phyloP scores from a whole-genome alignment of 2,888 invertebrate genomes.

The Troglohyphantes excavatus region DNA sequence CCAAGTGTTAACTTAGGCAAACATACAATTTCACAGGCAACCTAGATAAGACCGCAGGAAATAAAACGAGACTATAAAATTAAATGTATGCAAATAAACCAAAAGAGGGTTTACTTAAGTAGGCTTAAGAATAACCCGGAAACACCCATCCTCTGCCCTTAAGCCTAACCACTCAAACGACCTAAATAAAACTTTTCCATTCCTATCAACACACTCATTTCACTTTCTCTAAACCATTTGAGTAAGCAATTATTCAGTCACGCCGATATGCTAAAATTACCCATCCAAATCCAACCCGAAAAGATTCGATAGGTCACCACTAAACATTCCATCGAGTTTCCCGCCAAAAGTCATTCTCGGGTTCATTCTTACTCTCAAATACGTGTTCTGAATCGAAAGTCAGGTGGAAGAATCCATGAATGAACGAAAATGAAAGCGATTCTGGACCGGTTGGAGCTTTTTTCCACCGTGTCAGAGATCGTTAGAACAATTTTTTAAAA shows the following conservation, averaged over 20 bases:
- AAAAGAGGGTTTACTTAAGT: not conserved
- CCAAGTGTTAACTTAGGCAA: not conserved
- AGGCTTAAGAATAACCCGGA: constrained; percentile 11
- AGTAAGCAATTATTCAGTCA: not conserved
- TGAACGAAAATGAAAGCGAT: constrained; percentile 33
- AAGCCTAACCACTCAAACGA: not conserved
- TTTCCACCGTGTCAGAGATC: not conserved
- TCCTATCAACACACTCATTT: not conserved
- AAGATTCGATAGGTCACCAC: constrained; percentile 2
- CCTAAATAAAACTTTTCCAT: not conserved
- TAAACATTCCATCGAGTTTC: not conserved
- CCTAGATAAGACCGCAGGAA: not conserved
- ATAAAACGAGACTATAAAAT: constrained; percentile 6
- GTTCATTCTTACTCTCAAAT: not conserved
- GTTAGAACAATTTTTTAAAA: constrained; percentile 1
- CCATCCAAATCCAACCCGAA: not conserved
- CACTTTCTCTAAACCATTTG: not conserved
- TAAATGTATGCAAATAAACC: constrained; percentile 21
- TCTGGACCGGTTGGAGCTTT: constrained; percentile 15
- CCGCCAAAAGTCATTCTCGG: constrained; percentile 36
- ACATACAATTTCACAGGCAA: not conserved
- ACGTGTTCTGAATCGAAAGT: constrained; percentile 23
- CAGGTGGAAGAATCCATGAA: constrained; percentile 12
- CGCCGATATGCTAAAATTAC: constrained; percentile 24
- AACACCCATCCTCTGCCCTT: constrained; percentile 22